Conservation (phyloP, 1,140 invertebrate genomes). For the Heterodera schachtii region DNA sequence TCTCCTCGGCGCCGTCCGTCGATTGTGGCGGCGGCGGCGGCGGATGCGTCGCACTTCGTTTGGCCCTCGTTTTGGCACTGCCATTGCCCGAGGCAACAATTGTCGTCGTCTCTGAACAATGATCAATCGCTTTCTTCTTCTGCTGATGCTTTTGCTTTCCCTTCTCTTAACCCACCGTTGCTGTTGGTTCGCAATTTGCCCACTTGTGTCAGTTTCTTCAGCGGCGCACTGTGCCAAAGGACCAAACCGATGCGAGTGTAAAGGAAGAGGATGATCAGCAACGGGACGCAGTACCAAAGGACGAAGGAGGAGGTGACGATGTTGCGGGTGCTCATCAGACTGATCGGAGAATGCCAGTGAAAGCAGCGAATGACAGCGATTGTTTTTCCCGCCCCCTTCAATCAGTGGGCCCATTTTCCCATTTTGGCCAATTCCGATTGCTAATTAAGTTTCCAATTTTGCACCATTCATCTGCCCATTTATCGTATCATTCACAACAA, state of each 20-base stretch:
- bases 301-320: slow-evolving; percentile 55
- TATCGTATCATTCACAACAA: too few relatives aligned
- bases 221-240: slow-evolving; percentile 48
- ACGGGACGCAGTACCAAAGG: slow-evolving; percentile 61
- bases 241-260: slow-evolving; percentile 63
- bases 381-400: not conserved
- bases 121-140: not conserved
- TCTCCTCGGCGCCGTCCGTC: not conserved
- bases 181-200: slow-evolving; percentile 21
- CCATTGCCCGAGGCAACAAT: not conserved
- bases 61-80: not conserved
- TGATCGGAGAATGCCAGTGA: slow-evolving; percentile 18
- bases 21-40: not conserved
- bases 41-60: not conserved
- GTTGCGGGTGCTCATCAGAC: slow-evolving; percentile 29
- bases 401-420: not conserved
- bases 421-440: not conserved
- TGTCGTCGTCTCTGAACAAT: not conserved
- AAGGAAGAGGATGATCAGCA: slow-evolving; percentile 50
- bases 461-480: too few relatives aligned
- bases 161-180: slow-evolving; percentile 3
- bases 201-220: slow-evolving; percentile 39
- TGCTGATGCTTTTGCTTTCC: not conserved
- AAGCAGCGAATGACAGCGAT: too few relatives aligned
- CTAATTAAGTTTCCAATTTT: too few relatives aligned